Conservation (phyloP, 2,888 invertebrate species). For the Hoplodrina ambigua region DNA sequence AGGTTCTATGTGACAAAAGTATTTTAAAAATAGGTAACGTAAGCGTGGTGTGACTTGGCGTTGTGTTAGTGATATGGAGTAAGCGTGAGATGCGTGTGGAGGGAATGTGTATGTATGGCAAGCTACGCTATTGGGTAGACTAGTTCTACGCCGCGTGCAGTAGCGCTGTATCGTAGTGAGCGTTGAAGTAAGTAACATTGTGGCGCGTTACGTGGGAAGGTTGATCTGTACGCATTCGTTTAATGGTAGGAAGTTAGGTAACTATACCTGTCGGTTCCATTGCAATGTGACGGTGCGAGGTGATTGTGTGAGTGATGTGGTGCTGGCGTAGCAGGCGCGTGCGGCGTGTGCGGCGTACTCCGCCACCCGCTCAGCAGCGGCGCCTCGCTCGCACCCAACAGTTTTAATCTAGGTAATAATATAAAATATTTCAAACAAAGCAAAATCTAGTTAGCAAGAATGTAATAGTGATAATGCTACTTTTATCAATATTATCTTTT, state of each 20-base stretch:
- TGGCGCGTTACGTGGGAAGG: not conserved
- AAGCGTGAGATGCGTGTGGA: not conserved
- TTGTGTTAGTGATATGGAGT: not conserved
- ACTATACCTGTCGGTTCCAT: slow-evolving; percentile 83
- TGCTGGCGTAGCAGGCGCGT: slow-evolving; percentile 87
- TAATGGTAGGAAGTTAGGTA: not conserved
- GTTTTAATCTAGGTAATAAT: slow-evolving; percentile 89
- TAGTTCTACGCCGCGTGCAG: not conserved
- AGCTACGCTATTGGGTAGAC: not conserved
- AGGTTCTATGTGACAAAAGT: too few relatives aligned
- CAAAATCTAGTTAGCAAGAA: not conserved
- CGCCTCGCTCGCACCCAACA: slow-evolving; percentile 94
- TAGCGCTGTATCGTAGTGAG: not conserved
- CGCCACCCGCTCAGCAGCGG: slow-evolving; percentile 93
- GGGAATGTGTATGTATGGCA: not conserved
- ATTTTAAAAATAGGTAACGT: not conserved
- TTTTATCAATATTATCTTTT: too few relatives aligned
- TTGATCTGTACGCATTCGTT: not conserved
- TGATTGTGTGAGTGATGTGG: slow-evolving; percentile 89
- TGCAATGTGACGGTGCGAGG: slow-evolving; percentile 85
- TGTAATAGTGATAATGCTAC: too few relatives aligned
- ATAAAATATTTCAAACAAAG: not conserved
- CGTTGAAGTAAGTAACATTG: not conserved
- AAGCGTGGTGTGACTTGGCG: not conserved
- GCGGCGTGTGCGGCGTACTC: slow-evolving; percentile 87